Evolutionary conservation across 2,797 vertebrate genomes (phyloP).

Genomic region (Bufotes viridis): DNA sequence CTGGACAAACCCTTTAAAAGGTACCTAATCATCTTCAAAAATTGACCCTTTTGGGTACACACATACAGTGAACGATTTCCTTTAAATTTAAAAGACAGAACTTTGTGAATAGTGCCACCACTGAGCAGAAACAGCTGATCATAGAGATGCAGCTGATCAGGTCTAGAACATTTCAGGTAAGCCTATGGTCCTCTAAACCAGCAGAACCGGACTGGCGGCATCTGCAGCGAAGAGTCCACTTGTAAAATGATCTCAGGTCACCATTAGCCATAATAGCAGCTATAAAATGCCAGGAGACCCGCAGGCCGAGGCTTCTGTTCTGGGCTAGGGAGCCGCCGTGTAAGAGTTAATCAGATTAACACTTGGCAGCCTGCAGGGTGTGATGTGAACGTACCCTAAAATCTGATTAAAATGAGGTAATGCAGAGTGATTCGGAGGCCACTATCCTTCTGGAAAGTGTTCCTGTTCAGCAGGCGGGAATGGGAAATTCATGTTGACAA

Average conservation of each 20-base stretch:
- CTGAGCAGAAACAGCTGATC: too few species aligned
- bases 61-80: background rate
- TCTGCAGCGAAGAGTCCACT: background rate
- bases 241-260: background rate
- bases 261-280: background rate
- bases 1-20: too few species aligned
- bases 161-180: background rate
- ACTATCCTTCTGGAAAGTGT: conserved; percentile 67
- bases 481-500: conserved; percentile 71
- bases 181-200: background rate
- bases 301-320: background rate
- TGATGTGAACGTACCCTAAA: background rate
- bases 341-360: conserved; percentile 24
- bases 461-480: conserved; percentile 32
- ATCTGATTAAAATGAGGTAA: conserved; percentile 16
- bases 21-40: too few species aligned
- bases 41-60: too few species aligned
- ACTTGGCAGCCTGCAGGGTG: background rate
- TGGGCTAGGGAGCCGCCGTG: background rate
- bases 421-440: conserved; percentile 57
- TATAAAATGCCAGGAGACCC: background rate
- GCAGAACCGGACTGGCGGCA: background rate
- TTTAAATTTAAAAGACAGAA: background rate
- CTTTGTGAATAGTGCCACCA: too few species aligned
- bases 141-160: background rate